Evolutionary conservation across 2,797 vertebrate species (phyloP), one percentile per base, ranked within the genome.

Genomic region (Sternarchorhynchus goeldii): DNA sequence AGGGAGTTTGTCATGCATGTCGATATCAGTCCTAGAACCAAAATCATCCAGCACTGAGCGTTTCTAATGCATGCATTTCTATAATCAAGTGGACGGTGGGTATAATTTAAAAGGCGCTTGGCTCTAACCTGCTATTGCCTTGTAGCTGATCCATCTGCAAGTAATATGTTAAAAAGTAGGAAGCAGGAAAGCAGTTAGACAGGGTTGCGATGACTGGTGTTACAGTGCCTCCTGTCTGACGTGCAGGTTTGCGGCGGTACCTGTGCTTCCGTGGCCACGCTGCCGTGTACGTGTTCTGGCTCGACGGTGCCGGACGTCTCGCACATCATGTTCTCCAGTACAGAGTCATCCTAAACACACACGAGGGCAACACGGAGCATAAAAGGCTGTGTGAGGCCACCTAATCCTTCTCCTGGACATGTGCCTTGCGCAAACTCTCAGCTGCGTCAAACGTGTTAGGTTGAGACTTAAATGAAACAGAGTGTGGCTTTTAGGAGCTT

Each of bases 311-410:
- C 81, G 6, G 60, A 32, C 17, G 57, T 76, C 41, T 80, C 78
- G 32, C 82, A 78, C 20, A 55, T 56, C 76, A 65, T 82, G 86
- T 94, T 92, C 87, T 97, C 96, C 84, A 92, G 86, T 25, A 93
- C 92, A 79, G 94, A 90, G 71, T 98, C 97, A 18, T 98, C 97
- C 97, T 98, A 16, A 6, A 75, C 16, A 78, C 31, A 77, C 6
- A 73, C 21, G 55, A 39, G 2, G 5, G 29, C 25, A 50, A 50
- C 45, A 55, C 69, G 31, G 20, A 21, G 25, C 36, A 14, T 50
- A 68, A 12, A 45, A 50, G 45, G 14, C 10, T 41, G 39, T 41
- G 39, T 41, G 39, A 41, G 39, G 5, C 39, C 39, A 41, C 39
- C 39, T 41, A 8, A 41, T 41, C 39, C 39, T 41, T 41, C 39